Percentiles rank a stretch among this genome's conserved stretches.
phyloP scores from a whole-genome alignment of 2,113 vertebrate species.

The Poicephalus meyeri region DNA sequence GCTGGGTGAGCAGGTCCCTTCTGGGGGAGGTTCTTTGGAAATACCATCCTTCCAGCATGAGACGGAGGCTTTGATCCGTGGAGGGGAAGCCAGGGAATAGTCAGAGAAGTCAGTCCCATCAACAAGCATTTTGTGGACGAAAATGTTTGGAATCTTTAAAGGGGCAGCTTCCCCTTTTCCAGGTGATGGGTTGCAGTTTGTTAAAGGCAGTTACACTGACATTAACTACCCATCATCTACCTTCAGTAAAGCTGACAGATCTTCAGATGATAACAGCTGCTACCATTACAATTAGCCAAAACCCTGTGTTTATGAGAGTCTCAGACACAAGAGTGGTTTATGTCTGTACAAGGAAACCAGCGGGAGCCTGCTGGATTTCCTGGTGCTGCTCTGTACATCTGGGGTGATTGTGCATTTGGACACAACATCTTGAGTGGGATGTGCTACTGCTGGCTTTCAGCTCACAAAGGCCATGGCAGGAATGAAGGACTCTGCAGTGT shows the following conservation, averaged over 20 bases:
- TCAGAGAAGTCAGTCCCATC: conserved; percentile 25
- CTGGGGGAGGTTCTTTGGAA: conserved; percentile 62
- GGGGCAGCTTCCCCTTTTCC: not conserved
- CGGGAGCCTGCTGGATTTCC: rapidly evolving
- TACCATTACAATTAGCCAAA: conserved; percentile 2
- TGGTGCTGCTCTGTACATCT: rapidly evolving
- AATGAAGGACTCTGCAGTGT: not conserved
- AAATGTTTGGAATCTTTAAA: conserved; percentile 32
- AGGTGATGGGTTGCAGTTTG: not conserved
- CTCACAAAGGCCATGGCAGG: rapidly evolving
- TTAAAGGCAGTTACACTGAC: not conserved
- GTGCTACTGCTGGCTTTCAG: not conserved
- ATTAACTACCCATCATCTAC: conserved; percentile 32
- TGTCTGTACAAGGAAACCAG: not conserved
- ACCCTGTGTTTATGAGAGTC: not conserved
- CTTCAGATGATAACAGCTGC: conserved; percentile 41
- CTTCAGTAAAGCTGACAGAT: not conserved
- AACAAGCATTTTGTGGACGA: not conserved
- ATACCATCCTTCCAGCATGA: conserved; percentile 41
- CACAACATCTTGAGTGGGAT: rapidly evolving
- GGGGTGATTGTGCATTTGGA: rapidly evolving
- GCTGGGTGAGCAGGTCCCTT: conserved; percentile 51
- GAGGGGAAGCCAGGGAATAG: conserved; percentile 31
- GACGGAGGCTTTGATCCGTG: conserved; percentile 10
- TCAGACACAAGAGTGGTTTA: not conserved